A percentile compares a stretch with the other conserved stretches of the same genome.
phyloP scores from a whole-genome alignment of 2,113 vertebrate species.

The Indri indri region DNA sequence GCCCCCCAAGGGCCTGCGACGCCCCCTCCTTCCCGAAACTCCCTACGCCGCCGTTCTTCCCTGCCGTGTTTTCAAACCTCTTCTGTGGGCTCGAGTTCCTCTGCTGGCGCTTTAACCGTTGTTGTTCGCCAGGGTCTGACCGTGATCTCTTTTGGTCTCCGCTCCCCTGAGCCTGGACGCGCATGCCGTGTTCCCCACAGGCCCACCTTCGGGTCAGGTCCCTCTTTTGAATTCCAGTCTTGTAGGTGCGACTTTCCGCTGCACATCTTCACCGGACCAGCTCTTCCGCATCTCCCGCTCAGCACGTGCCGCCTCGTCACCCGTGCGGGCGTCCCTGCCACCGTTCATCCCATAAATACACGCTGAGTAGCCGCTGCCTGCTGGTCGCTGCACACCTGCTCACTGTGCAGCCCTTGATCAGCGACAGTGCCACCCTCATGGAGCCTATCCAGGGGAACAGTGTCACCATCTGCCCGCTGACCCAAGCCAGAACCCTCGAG shows the following conservation, averaged over 20 bases:
- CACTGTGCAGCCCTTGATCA: not conserved
- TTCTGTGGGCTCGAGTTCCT: not conserved
- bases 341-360: no score
- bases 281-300: not conserved
- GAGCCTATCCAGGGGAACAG: not conserved
- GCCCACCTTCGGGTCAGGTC: not conserved
- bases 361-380: not conserved
- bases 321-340: rapidly evolving
- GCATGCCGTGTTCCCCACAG: not conserved
- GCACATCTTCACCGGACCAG: not conserved
- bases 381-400: not conserved
- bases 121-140: not conserved
- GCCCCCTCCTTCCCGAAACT: not conserved
- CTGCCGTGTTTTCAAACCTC: not conserved
- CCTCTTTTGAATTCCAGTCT: not conserved
- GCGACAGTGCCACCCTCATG: not conserved
- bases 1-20: not conserved
- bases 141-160: not conserved
- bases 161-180: not conserved
- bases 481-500: not conserved
- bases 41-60: not conserved
- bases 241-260: not conserved
- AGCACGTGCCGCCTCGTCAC: rapidly evolving
- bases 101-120: not conserved
- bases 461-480: not conserved